Conservation (phyloP, 2,797 vertebrate genomes). For the Morus bassanus region DNA sequence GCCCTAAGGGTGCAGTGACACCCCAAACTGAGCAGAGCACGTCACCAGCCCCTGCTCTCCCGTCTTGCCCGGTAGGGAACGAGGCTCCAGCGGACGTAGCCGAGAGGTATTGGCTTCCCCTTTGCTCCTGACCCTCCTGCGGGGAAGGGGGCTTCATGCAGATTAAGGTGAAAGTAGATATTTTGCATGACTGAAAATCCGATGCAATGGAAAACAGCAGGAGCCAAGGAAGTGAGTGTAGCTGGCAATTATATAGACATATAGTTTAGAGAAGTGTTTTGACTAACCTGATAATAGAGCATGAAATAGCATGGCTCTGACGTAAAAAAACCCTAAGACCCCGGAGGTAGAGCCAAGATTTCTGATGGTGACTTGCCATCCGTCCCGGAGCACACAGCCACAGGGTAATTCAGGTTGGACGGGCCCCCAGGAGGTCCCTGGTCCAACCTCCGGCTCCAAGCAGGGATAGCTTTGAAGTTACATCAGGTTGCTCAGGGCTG, state of each 20-base stretch:
- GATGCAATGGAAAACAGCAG: background rate
- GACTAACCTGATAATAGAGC: slow-evolving; percentile 44
- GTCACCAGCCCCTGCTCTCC: background rate
- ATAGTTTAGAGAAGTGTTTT: slow-evolving; percentile 22
- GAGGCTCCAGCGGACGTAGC: rapidly evolving
- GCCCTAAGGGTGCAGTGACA: background rate
- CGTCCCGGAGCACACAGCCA: background rate
- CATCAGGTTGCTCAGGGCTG: background rate
- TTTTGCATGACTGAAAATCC: background rate
- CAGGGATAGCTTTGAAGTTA: background rate
- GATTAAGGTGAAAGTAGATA: background rate
- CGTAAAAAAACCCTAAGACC: background rate
- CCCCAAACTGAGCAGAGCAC: rapidly evolving
- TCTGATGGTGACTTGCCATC: background rate
- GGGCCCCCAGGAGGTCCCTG: background rate
- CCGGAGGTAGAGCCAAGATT: background rate
- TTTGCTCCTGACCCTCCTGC: background rate
- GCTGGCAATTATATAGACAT: background rate
- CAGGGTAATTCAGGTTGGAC: background rate
- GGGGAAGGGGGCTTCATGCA: background rate
- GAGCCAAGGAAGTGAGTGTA: slow-evolving; percentile 13
- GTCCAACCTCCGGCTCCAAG: background rate
- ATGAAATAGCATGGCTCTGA: slow-evolving; percentile 25
- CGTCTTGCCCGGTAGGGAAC: rapidly evolving
- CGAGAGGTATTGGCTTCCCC: background rate